Conservation (phyloP, 2,113 vertebrate genomes). For the Theropithecus gelada region DNA sequence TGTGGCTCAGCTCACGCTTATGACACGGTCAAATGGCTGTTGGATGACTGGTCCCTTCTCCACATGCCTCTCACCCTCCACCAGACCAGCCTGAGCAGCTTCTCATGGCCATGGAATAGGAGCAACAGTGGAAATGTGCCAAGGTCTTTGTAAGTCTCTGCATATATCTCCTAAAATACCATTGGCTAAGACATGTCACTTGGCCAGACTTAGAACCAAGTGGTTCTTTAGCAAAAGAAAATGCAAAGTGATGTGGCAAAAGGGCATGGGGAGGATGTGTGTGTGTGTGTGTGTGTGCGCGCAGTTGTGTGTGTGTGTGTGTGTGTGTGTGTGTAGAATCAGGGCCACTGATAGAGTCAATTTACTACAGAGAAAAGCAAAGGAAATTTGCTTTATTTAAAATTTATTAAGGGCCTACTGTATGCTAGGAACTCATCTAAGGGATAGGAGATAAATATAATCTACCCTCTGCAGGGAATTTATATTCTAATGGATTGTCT, state of each 20-base stretch:
- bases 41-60: not conserved
- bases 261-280: not conserved
- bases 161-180: not conserved
- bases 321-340: not conserved
- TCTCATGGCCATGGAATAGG: not conserved
- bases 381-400: not conserved
- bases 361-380: not conserved
- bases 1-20: not conserved
- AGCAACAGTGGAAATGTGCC: not conserved
- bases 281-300: not conserved
- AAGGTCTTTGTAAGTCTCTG: not conserved
- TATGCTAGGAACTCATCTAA: not conserved
- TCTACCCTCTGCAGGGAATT: not conserved
- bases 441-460: not conserved
- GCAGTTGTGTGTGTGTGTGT: not conserved
- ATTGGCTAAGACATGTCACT: not conserved
- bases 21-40: not conserved
- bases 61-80: not conserved
- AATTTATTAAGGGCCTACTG: not conserved
- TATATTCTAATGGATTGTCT: not conserved
- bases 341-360: not conserved
- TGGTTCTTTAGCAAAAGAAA: constrained; percentile 8
- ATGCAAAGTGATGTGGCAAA: not conserved
- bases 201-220: constrained; percentile 6
- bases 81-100: not conserved